These are phyloP conservation scores for Strigamia transsilvanica DNA, from an alignment of 2,888 invertebrate species.

Conservation along the genomic window DNA sequence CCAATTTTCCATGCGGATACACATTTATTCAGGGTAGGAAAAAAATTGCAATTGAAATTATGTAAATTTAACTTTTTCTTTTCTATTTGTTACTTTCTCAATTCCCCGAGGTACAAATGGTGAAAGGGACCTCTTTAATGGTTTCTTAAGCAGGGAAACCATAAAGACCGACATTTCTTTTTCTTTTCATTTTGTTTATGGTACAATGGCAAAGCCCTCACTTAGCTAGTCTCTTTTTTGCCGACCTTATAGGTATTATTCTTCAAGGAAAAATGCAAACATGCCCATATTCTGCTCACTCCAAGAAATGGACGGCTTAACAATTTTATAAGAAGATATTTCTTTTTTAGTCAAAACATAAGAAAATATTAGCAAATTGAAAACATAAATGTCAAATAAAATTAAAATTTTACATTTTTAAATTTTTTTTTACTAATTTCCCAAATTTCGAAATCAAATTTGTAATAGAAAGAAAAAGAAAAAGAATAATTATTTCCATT, in stretches of 20 bases:
- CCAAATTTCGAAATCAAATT: no score
- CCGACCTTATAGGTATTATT: background rate
- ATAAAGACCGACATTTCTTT: background rate
- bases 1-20: background rate
- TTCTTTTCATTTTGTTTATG: slow-evolving; percentile 44
- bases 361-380: no score
- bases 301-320: no score
- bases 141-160: slow-evolving; percentile 42
- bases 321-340: no score
- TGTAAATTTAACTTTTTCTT: background rate
- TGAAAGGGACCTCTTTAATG: slow-evolving; percentile 10
- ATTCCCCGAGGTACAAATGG: background rate
- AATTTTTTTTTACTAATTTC: no score
- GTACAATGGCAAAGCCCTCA: slow-evolving; percentile 6
- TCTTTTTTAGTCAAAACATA: no score
- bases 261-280: background rate
- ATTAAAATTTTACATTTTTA: no score
- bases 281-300: background rate
- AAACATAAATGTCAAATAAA: no score
- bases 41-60: slow-evolving; percentile 8
- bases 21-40: background rate
- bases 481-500: background rate
- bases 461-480: background rate
- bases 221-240: background rate
- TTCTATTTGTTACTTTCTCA: background rate